Base-by-base conservation (phyloP, 2,888 invertebrate genomes). In the Drosophila kanekoi region DNA sequence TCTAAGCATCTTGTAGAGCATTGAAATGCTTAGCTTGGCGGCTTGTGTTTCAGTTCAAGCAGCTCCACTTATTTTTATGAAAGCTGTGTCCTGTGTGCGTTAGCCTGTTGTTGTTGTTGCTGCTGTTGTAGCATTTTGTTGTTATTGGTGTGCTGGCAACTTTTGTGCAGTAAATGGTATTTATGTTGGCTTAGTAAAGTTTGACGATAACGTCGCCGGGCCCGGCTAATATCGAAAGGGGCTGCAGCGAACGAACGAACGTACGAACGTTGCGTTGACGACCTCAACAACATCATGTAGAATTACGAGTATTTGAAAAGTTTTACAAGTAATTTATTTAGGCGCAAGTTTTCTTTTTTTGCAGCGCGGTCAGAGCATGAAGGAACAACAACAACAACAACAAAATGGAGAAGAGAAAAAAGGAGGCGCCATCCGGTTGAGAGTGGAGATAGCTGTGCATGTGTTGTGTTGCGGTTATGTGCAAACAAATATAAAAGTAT, bases 261-360 rank as follows among this genome's bases (percentile, higher is more conserved):
- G 8, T 8, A 28, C 28, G 28, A 28, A 28, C 59, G 71, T 73
- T 79, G 85, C 82, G 79, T 85, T 84, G 86, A 84, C 85, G 87
- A 84, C 88, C 88, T 85, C 87, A 86, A 83, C 79, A 84, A 85
- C 85, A 85, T 85, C 88, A 86, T 86, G 87, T 75, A 83, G 88
- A 88, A 85, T 88, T 85, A 88, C 87, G 88, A 85, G 85, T 84
- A 86, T 86, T 86, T 86, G 87, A 86, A 86, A 86, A 86, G 87
- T 86, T 86, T 86, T 81, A 77, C 78, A 88, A 86, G 89, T 86
- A 86, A 86, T 88, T 86, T 86, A 84, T 86, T 88, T 86, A 88
- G 86, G 85, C 88, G 84, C 77, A 85, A 88, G 82, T 84, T 84
- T 79, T 81, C 77, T 81, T 84, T 84, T 79, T 81, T 79, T 81